Percentiles rank a stretch among this genome's conserved stretches.
Conservation (phyloP, 2,888 invertebrate species). For the Lasiommata megera region DNA sequence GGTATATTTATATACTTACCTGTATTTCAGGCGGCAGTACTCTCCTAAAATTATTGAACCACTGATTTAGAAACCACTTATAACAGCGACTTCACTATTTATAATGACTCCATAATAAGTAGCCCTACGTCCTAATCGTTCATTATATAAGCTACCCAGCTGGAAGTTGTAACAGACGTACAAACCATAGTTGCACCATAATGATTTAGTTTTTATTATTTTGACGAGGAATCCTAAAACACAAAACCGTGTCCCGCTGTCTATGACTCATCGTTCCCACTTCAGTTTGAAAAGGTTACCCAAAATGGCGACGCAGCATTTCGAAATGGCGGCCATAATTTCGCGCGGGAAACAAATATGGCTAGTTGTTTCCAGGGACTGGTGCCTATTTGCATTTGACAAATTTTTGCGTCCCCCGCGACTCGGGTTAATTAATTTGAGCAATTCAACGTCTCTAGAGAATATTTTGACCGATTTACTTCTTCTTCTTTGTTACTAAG, state of each 20-base stretch:
- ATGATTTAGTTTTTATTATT: no score
- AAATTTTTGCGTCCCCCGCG: constrained; percentile 24
- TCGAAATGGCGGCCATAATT: constrained; percentile 16
- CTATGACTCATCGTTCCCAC: not conserved
- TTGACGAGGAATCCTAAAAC: not conserved
- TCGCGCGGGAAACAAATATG: constrained; percentile 3
- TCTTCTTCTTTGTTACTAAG: no score
- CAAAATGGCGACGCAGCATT: constrained; percentile 15
- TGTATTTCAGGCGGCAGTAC: no score
- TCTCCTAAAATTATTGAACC: no score
- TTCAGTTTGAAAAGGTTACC: constrained; percentile 8
- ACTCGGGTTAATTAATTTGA: not conserved
- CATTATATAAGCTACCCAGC: no score
- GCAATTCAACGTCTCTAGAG: not conserved
- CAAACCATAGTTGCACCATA: no score
- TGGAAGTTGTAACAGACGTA: no score
- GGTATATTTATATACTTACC: no score
- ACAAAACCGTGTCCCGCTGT: not conserved
- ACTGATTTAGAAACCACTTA: no score
- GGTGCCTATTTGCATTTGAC: constrained; percentile 27
- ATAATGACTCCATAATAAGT: no score
- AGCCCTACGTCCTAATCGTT: no score
- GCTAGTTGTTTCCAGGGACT: not conserved
- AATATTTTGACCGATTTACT: not conserved
- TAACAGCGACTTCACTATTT: no score